Evolutionary conservation across 1,140 invertebrate genomes (phyloP), one percentile per base, ranked within the genome.

Genomic region (Drosophila biarmipes): DNA sequence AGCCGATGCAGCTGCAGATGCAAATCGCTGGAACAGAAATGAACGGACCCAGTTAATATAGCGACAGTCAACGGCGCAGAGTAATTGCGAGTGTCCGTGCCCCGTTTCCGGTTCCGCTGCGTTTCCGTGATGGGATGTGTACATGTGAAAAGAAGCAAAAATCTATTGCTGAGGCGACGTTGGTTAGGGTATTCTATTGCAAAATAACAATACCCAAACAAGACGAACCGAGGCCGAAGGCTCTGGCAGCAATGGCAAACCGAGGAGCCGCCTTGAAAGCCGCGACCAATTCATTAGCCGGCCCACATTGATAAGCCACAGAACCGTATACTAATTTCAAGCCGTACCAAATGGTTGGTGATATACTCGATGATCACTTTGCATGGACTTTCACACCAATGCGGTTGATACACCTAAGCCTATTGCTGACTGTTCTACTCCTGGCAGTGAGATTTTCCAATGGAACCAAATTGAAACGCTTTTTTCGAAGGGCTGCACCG

Each of bases 41-140:
- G 38, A 55, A 62, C 17, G 53, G 27, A 49, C 40, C 71, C 55
- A 64, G 34, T 35, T 31, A 62, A 52, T 38, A 52, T 19, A 54
- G 35, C 38, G 31, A 29, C 64, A 40, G 31, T 31, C 42, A 45
- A 40, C 42, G 34, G 14, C 21, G 40, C 7, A 21, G 43, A 38
- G 49, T 72, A 73, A 73, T 73, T 73, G 69, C 48, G 35, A 73
- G 54, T 73, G 68, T 73, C 68, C 71, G 68, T 73, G 37, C 69
- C 71, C 58, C 57, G 24, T 63, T 73, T 73, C 68, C 68, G 68
- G 42, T 73, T 59, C 48, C 46, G 46, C n/a, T 71, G 66, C 53
- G 51, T 62, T 73, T 63, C 68, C 69, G 68, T 73, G 63, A 49
- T 73, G 57, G 56, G 62, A 48, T 48, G 29, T 48, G 37, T 48